Evolutionary conservation across 2,113 vertebrate genomes (phyloP).

Genomic region (Poeciliopsis occidentalis): DNA sequence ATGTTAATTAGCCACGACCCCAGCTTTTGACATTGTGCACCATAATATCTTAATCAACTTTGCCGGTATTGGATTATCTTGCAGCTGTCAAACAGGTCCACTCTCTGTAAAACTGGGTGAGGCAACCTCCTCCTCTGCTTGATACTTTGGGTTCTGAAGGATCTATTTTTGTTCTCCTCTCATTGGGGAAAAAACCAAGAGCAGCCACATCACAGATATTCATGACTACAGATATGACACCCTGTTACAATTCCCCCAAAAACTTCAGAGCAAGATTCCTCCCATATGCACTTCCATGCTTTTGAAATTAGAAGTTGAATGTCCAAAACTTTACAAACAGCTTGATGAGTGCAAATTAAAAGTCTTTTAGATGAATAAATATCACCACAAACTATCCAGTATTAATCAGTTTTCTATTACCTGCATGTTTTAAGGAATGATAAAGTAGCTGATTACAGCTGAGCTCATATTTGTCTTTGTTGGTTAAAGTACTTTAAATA

Average conservation of each 20-base stretch:
- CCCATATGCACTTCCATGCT: not conserved
- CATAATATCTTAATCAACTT: not conserved
- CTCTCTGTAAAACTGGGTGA: not conserved
- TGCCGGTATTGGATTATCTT: not conserved
- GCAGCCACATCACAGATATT: not conserved
- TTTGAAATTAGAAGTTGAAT: not conserved
- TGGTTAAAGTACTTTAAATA: not conserved
- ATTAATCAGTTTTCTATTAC: not conserved
- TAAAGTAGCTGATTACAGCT: not conserved
- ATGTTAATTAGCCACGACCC: conserved; percentile 4
- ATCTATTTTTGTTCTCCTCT: not conserved
- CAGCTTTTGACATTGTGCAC: conserved; percentile 1
- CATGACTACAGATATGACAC: not conserved
- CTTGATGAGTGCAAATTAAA: too few species aligned
- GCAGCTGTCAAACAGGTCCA: not conserved
- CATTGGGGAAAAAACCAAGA: not conserved
- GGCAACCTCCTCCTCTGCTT: not conserved
- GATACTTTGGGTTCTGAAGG: not conserved
- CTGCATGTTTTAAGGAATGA: not conserved
- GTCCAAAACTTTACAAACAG: not conserved
- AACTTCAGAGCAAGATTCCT: not conserved
- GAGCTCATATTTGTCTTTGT: not conserved
- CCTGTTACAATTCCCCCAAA: not conserved
- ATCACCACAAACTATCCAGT: not conserved
- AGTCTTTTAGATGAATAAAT: not conserved